A percentile compares a stretch with the other conserved stretches of the same genome.
Conservation (phyloP, 1,140 invertebrate species). For the Temnothorax nylanderi region DNA sequence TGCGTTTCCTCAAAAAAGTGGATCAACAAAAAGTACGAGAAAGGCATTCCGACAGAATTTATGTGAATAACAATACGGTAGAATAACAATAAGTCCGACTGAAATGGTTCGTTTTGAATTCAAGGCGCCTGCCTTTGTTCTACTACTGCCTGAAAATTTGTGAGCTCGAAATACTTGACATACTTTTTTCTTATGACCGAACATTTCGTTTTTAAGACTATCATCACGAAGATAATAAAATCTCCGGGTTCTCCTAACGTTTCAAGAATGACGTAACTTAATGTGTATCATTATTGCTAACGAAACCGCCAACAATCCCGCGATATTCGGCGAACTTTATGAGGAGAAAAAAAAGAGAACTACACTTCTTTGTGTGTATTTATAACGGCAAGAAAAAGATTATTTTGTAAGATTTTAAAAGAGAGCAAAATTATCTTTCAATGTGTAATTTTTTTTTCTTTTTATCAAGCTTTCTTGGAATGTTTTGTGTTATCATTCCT, state of each 20-base stretch:
- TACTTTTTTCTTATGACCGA: neutral
- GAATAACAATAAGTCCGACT: neutral
- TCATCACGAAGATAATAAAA: conserved; percentile 6
- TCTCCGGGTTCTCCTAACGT: neutral
- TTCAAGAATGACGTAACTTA: neutral
- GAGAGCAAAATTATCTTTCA: neutral
- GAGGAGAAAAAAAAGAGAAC: neutral
- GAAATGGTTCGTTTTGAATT: neutral
- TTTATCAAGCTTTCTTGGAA: neutral
- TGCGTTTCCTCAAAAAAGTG: neutral
- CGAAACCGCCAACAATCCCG: neutral
- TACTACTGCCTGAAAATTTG: neutral
- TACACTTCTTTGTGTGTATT: neutral
- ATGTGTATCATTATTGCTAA: neutral
- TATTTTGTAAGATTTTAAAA: neutral
- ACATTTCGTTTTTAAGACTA: neutral
- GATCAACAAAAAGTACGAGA: neutral
- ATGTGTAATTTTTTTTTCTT: neutral
- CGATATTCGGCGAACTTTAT: neutral
- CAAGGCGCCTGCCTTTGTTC: neutral
- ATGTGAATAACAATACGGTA: neutral
- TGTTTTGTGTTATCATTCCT: neutral
- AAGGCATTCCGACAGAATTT: neutral
- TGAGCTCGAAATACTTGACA: neutral
- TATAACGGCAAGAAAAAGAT: neutral